phyloP scores from a whole-genome alignment of 2,888 invertebrate genomes.

The Cephonodes hylas region DNA sequence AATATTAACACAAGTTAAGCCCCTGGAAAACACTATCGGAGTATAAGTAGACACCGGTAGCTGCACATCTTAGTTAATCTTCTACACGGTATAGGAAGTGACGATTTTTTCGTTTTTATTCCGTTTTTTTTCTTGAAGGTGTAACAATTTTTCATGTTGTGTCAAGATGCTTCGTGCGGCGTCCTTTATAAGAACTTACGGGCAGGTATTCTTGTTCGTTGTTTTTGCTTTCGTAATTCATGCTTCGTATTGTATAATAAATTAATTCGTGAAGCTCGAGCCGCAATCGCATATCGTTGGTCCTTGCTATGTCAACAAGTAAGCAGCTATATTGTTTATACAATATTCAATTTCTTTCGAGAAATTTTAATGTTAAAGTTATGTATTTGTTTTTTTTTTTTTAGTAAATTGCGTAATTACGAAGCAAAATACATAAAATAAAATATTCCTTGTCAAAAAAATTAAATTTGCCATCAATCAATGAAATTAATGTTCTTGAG shows the following conservation, averaged over 20 bases:
- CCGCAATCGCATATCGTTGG: neutral
- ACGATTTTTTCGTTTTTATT: neutral
- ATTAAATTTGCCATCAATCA: too few relatives aligned
- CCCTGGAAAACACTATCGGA: conserved; percentile 44
- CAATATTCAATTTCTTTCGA: neutral
- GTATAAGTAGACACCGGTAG: conserved; percentile 54
- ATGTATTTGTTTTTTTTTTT: too few relatives aligned
- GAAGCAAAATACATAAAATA: too few relatives aligned
- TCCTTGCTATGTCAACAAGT: neutral
- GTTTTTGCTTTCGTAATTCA: conserved; percentile 17
- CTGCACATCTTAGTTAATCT: conserved; percentile 31
- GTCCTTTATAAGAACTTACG: conserved; percentile 68
- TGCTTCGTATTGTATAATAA: neutral
- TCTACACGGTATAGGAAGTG: neutral
- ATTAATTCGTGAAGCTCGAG: neutral
- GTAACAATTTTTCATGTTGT: conserved; percentile 31
- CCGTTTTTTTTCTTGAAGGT: neutral
- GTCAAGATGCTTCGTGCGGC: conserved; percentile 68
- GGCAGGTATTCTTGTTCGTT: conserved; percentile 51
- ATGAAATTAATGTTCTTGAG: too few relatives aligned
- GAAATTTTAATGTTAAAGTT: neutral
- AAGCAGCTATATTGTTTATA: neutral
- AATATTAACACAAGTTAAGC: conserved; percentile 58
- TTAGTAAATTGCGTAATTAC: too few relatives aligned
- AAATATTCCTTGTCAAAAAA: too few relatives aligned